phyloP scores from a whole-genome alignment of 2,113 vertebrate genomes.

The Rhadina sibilatrix region DNA sequence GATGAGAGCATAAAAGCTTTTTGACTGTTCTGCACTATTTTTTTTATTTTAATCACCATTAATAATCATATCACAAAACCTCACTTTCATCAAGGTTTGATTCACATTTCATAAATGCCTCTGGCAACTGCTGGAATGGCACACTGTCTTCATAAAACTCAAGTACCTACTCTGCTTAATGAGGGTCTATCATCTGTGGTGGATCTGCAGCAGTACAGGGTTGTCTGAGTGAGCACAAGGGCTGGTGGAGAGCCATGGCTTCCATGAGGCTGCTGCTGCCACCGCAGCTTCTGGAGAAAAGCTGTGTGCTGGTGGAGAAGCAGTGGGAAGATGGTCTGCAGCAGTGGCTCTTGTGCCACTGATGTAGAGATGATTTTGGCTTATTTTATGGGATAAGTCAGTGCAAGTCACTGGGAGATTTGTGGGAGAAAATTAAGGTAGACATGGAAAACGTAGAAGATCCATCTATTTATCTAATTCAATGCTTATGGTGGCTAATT shows the following conservation, averaged over 20 bases:
- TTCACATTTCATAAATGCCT: not conserved
- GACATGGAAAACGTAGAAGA: not conserved
- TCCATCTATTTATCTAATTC: not conserved
- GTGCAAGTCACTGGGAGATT: not conserved
- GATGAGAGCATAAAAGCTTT: conserved; percentile 36
- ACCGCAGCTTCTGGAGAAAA: not conserved
- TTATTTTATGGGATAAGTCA: not conserved
- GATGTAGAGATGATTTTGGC: not conserved
- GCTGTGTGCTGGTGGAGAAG: not conserved
- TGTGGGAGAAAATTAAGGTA: not conserved
- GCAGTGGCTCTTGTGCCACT: rapidly evolving
- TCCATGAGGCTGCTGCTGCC: not conserved
- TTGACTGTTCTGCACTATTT: not conserved
- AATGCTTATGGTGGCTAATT: not conserved
- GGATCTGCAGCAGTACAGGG: not conserved
- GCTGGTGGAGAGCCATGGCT: not conserved
- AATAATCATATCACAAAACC: not conserved
- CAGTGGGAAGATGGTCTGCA: not conserved
- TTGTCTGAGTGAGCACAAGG: rapidly evolving
- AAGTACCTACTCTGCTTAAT: not conserved
- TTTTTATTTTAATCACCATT: not conserved
- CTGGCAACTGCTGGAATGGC: not conserved
- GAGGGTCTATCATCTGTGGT: not conserved
- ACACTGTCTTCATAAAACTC: not conserved
- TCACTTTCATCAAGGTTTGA: conserved; percentile 31